phyloP scores from a whole-genome alignment of 92 coral and sea anemone genomes.

The Siderastrea siderea region DNA sequence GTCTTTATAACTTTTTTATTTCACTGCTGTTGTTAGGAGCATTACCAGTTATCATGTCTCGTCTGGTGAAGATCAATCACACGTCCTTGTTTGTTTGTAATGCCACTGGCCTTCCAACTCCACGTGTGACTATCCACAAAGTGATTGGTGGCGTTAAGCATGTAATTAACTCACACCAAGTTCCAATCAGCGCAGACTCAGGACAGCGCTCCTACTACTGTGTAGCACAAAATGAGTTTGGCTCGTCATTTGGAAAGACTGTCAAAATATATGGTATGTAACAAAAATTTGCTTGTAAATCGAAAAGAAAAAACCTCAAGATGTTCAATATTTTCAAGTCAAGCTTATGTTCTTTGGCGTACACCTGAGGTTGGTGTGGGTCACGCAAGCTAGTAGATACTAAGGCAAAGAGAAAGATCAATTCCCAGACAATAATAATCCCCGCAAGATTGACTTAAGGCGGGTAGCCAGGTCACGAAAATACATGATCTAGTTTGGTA shows the following conservation, averaged over 20 bases:
- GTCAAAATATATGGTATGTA: slow-evolving; percentile 61
- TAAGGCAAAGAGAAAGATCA: too few relatives aligned
- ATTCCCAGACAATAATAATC: too few relatives aligned
- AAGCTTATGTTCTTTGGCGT: too few relatives aligned
- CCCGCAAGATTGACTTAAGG: too few relatives aligned
- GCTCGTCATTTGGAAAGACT: slow-evolving; percentile 71
- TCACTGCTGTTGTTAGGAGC: slow-evolving; percentile 48
- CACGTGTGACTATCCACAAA: slow-evolving; percentile 67
- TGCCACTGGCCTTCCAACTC: slow-evolving; percentile 81
- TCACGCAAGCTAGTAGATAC: too few relatives aligned
- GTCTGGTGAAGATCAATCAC: slow-evolving; percentile 52
- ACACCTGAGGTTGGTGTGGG: too few relatives aligned
- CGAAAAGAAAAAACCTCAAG: too few relatives aligned
- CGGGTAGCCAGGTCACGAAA: too few relatives aligned
- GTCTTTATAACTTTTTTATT: not conserved
- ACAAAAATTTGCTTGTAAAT: too few relatives aligned
- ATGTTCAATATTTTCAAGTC: too few relatives aligned
- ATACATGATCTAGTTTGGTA: too few relatives aligned
- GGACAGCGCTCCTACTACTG: slow-evolving; percentile 82
- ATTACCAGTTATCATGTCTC: slow-evolving; percentile 73
- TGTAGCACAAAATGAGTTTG: slow-evolving; percentile 83
- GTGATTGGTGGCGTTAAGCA: slow-evolving; percentile 46
- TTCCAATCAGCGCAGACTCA: slow-evolving; percentile 41
- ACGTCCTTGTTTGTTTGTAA: slow-evolving; percentile 73
- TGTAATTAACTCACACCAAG: slow-evolving; percentile 38